These are phyloP conservation scores for Polyommatus icarus DNA, from an alignment of 2,888 invertebrate species.

Conservation along the genomic window DNA sequence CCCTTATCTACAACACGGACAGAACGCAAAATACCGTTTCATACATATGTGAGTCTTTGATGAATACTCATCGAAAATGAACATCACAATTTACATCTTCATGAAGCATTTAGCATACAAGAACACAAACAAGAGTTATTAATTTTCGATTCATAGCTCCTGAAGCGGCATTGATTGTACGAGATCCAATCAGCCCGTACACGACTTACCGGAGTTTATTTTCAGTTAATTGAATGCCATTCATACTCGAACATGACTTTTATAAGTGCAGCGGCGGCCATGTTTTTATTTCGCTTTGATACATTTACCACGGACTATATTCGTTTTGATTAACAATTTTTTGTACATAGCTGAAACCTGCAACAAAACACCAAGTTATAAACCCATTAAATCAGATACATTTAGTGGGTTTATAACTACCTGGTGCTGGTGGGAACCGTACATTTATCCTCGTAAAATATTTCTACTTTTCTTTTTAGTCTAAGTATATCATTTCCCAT, in stretches of 20 bases:
- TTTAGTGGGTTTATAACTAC: no score
- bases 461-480: no score
- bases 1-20: no score
- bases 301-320: neutral
- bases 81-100: neutral
- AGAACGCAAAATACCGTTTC: neutral
- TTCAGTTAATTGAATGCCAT: conserved; percentile 31
- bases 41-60: neutral
- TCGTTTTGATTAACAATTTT: neutral
- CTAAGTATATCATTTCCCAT: no score
- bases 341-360: neutral
- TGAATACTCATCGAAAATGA: no score
- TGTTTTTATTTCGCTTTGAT: conserved; percentile 14
- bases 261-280: conserved; percentile 17
- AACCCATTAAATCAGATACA: no score
- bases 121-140: conserved; percentile 40
- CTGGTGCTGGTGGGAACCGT: no score
- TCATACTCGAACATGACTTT: conserved; percentile 27
- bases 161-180: conserved; percentile 48
- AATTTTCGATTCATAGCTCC: conserved; percentile 48
- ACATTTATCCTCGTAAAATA: no score
- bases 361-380: neutral
- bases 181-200: conserved; percentile 44
- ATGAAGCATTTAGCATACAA: conserved; percentile 1
- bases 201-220: conserved; percentile 34